Base-by-base conservation (phyloP, 2,113 vertebrate species). In the Rhea americana region DNA sequence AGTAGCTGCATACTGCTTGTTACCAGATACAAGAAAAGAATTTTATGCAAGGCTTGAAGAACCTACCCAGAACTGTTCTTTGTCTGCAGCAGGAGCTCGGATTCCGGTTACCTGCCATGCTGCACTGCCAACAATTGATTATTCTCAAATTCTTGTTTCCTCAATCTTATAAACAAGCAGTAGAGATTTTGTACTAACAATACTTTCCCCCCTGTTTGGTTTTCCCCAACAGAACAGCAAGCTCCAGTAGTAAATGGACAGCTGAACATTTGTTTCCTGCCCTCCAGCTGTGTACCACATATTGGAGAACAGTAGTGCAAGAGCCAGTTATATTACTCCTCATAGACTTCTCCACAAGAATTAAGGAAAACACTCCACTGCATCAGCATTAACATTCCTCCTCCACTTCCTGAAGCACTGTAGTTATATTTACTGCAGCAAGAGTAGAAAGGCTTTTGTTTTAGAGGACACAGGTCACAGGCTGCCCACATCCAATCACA, bases 61-160 rank as follows among this genome's bases (percentile, higher is more conserved):
- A 25, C 0, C 0, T 3, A 59, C 2, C 25, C 55, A 77, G 32
- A 81, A n/a, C 63, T 68, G 5, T 35, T 30, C 41, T 39, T 41
- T 0, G 30, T 21, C 71, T 53, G 28, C 35, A 25, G 24, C 2
- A 22, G 67, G 18, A 82, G 15, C n/a, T 14, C n/a, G 41, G 12
- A 59, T 19, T 50, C 56, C 13, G 5, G 39, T 6, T 41, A 39
- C 35, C 9, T 43, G 79, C 58, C 32, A 62, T 32, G 24, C 39
- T 51, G 9, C 66, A 20, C 62, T 28, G 21, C 5, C 62, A 67
- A 35, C 28, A 66, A 58, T 4, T 75, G 7, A 7, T 72, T n/a
- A 35, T 26, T 51, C 25, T n/a, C 35, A 24, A 71, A 51, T 0
- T 10, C 5, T 3, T 32, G 3, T 5, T 63, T 39, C 65, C 65